Base-by-base conservation (phyloP, 2,113 vertebrate genomes). In the Microcebus tavaratra region DNA sequence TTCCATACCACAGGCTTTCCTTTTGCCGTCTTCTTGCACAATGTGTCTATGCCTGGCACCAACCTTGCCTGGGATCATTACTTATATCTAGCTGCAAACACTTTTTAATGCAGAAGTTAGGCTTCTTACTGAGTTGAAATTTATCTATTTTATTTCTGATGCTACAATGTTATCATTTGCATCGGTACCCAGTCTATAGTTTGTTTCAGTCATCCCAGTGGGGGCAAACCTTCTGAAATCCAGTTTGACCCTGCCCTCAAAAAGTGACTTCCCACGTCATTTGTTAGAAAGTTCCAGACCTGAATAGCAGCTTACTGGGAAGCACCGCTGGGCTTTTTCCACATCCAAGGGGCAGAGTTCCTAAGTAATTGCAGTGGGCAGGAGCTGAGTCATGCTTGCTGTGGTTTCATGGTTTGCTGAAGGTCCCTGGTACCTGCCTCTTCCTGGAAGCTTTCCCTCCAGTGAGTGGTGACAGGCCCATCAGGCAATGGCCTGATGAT, bases 401-500 rank as follows among this genome's bases (percentile, higher is more conserved):
- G 36, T 50, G 53, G 23, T 57, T 3, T 63, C 96, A 73, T 91
- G 50, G 27, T 97, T 42, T 36, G 92, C 89, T 86, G 97, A 82
- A 97, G 50, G 70, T 97, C 95, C 83, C 95, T 25, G 9, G 96
- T 90, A 86, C 89, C 92, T 76, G 90, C 87, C 61, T 11, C 23
- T 65, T 76, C 23, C 14, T 78, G 55, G 45, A 59, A 8, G 29
- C 68, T 96, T 89, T 97, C 98, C 94, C 98, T 98, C 97, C 96
- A 96, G 99, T 98, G 53, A 98, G 72, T 6, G 5, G 97, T 98
- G 93, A 99, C 92, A 34, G 98, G 97, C 7, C 99, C 99, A 12
- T 99, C 98, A 34, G 99, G 98, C 80, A 99, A 97, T 23, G 98
- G 65, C 15, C 99, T 99, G 97, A 99, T 99, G 82, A 98, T 86